These are phyloP conservation scores for Paelopatides confundens DNA, from an alignment of 53 echinoderm and acorn worm genomes.

Conservation along the genomic window DNA sequence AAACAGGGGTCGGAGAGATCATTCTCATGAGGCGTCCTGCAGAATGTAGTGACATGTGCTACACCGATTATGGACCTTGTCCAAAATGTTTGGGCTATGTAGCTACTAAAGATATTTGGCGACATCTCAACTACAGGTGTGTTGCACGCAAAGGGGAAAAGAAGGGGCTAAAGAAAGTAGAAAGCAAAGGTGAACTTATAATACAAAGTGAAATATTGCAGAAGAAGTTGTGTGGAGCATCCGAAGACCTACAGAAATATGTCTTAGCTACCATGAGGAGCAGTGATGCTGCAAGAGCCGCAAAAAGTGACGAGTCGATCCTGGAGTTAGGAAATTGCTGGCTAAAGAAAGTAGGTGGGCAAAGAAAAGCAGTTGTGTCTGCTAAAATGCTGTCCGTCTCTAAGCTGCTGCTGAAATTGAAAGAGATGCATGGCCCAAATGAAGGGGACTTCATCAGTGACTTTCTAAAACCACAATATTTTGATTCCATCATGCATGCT, in stretches of 20 bases:
- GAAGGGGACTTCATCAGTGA: constrained; percentile 51
- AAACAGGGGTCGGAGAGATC: not conserved
- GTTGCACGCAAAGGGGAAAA: too few relatives aligned
- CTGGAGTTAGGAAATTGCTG: not conserved
- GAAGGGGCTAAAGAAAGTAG: too few relatives aligned
- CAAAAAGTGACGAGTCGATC: constrained; percentile 1
- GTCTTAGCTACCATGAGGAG: not conserved
- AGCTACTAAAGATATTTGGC: not conserved
- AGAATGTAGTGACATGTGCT: too few relatives aligned
- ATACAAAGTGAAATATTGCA: too few relatives aligned
- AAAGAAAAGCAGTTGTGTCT: not conserved
- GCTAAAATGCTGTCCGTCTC: not conserved
- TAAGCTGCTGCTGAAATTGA: not conserved
- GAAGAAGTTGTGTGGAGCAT: constrained; percentile 11
- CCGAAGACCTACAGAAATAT: not conserved
- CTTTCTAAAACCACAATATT: constrained; percentile 63
- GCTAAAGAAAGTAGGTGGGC: not conserved
- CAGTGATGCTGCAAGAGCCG: too few relatives aligned
- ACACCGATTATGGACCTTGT: not conserved
- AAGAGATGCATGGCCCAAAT: constrained; percentile 43
- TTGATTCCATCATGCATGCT: constrained; percentile 65
- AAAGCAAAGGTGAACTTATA: too few relatives aligned
- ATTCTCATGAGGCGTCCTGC: not conserved
- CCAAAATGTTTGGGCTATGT: constrained; percentile 1
- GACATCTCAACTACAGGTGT: not conserved